These are phyloP conservation scores for Tetrax tetrax DNA, from an alignment of 2,113 vertebrate species.

Conservation along the genomic window DNA sequence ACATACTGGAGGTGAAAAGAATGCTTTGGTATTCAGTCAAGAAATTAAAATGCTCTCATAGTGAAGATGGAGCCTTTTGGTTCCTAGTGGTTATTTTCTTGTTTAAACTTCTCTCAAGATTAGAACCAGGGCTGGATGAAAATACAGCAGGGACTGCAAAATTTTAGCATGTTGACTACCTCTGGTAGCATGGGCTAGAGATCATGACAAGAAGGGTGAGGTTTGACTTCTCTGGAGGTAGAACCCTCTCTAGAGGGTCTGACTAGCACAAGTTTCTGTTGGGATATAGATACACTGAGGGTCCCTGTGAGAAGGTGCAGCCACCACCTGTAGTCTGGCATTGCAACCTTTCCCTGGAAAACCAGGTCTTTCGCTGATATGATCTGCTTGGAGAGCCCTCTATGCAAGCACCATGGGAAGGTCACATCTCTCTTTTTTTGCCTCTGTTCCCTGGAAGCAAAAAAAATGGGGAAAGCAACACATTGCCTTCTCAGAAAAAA, in stretches of 20 bases:
- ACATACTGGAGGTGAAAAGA: neutral
- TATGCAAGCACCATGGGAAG: neutral
- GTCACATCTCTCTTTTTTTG: neutral
- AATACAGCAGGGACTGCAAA: neutral
- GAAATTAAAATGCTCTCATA: neutral
- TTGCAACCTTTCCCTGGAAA: neutral
- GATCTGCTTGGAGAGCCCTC: neutral
- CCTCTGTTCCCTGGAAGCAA: neutral
- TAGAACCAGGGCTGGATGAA: neutral
- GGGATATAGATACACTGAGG: neutral
- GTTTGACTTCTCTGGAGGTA: neutral
- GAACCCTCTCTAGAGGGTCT: no score
- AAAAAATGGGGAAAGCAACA: neutral
- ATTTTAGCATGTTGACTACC: neutral
- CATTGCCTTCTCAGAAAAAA: neutral
- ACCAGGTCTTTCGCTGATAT: neutral
- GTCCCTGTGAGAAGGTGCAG: neutral
- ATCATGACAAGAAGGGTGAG: neutral
- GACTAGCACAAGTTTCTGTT: neutral
- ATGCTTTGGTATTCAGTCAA: neutral
- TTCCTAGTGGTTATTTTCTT: neutral
- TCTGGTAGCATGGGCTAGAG: neutral
- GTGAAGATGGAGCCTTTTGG: neutral
- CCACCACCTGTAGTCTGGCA: neutral
- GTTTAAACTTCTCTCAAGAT: neutral